Percentiles rank a stretch among this genome's conserved stretches.
phyloP scores from a whole-genome alignment of 2,888 invertebrate genomes.

The Corythucha ciliata region DNA sequence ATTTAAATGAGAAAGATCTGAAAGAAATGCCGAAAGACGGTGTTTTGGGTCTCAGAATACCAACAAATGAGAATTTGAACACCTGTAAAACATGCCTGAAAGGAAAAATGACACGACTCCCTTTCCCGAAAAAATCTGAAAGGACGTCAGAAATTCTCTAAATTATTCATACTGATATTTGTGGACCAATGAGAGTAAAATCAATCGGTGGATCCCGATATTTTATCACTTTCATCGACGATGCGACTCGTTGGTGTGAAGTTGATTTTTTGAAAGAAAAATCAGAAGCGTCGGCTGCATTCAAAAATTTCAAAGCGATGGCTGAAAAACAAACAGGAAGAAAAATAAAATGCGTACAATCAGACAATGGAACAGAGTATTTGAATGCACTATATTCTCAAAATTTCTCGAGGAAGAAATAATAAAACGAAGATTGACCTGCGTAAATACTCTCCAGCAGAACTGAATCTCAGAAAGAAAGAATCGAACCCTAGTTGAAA shows the following conservation, averaged over 20 bases:
- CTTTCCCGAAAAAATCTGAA: conserved; percentile 8
- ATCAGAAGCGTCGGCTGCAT: not conserved
- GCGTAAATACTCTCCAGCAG: not conserved
- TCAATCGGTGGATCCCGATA: conserved; percentile 32
- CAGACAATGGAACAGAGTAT: conserved; percentile 35
- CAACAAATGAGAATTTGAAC: not conserved
- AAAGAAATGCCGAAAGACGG: not conserved
- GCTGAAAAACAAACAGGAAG: conserved; percentile 33
- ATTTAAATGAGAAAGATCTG: conserved; percentile 15
- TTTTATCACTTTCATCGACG: conserved; percentile 35
- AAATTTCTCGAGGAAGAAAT: conserved; percentile 31
- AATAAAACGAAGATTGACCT: conserved; percentile 7
- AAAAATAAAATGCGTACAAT: conserved; percentile 32
- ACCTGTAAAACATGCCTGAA: conserved; percentile 8
- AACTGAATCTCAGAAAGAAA: conserved; percentile 1
- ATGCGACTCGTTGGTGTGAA: conserved; percentile 33
- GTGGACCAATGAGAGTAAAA: conserved; percentile 31
- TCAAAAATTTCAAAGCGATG: conserved; percentile 5
- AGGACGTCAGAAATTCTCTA: conserved; percentile 27
- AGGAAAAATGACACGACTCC: conserved; percentile 16
- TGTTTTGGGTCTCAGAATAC: conserved; percentile 7
- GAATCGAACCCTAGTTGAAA: not conserved
- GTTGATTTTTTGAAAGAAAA: conserved; percentile 31
- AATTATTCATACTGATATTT: conserved; percentile 34
- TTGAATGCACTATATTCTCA: conserved; percentile 34